Percentiles rank a stretch among this genome's conserved stretches.
Evolutionary conservation across 2,888 invertebrate genomes (phyloP).

Genomic region (Dryobota labecula): DNA sequence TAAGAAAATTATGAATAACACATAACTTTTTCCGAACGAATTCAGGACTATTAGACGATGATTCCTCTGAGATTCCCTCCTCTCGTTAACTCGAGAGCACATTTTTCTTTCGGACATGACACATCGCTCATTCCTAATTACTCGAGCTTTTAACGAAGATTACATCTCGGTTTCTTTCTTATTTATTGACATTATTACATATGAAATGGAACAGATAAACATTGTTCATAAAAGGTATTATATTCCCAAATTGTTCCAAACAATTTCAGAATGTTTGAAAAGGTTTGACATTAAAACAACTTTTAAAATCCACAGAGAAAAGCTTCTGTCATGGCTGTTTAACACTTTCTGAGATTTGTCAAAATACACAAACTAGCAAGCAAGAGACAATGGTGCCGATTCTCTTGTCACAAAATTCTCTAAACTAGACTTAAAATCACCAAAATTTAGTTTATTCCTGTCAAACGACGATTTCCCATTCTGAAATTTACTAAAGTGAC

Average conservation of each 20-base stretch:
- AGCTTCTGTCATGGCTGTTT: not conserved
- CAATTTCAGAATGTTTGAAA: not conserved
- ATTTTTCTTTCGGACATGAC: slow-evolving; percentile 72
- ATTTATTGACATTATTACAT: slow-evolving; percentile 20
- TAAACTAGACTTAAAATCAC: no score
- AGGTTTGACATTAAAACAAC: not conserved
- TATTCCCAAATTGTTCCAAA: not conserved
- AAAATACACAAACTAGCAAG: not conserved
- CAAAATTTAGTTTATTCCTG: no score
- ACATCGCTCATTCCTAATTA: slow-evolving; percentile 75
- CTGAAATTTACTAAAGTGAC: no score
- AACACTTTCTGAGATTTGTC: not conserved
- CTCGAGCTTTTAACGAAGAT: slow-evolving; percentile 60
- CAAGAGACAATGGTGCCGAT: no score
- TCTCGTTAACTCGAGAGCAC: slow-evolving; percentile 68
- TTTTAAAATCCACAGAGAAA: not conserved
- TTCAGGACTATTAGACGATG: slow-evolving; percentile 48
- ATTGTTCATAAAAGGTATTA: not conserved
- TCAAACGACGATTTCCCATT: no score
- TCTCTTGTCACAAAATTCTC: no score
- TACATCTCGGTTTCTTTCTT: slow-evolving; percentile 15
- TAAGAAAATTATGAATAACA: not conserved
- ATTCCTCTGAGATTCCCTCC: slow-evolving; percentile 58
- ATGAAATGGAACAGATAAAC: not conserved
- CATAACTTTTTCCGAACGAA: slow-evolving; percentile 22